A percentile compares a stretch with the other conserved stretches of the same genome.
phyloP scores from a whole-genome alignment of 2,113 vertebrate species.

The Numenius arquata region DNA sequence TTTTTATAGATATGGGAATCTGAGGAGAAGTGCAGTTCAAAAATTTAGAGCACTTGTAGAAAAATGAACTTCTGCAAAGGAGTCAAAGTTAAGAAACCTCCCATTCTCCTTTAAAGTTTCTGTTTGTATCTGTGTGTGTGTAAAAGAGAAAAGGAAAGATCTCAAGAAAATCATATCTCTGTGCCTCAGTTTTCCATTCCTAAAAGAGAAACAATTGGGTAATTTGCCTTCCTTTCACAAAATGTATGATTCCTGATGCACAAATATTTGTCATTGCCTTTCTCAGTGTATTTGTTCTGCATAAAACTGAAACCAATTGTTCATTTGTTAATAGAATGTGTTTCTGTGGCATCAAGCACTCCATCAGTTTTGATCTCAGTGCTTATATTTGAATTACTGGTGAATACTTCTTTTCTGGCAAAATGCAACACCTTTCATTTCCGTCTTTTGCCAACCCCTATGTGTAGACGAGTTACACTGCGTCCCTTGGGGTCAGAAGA shows the following conservation, averaged over 20 bases:
- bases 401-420: neutral
- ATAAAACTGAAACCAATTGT: neutral
- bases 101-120: neutral
- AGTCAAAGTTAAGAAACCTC: neutral
- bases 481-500: neutral
- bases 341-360: neutral
- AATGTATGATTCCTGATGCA: neutral
- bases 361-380: neutral
- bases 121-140: neutral
- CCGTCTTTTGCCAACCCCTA: neutral
- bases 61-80: neutral
- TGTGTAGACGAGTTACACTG: neutral
- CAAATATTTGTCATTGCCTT: neutral
- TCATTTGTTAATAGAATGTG: neutral
- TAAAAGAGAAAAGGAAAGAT: neutral
- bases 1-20: neutral
- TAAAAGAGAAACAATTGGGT: neutral
- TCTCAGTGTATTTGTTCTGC: neutral
- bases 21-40: neutral
- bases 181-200: neutral
- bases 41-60: neutral
- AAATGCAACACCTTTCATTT: neutral
- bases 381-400: neutral
- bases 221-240: neutral
- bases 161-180: neutral